phyloP scores from a whole-genome alignment of 2,888 invertebrate species.

The Nematopogon swammerdamellus region DNA sequence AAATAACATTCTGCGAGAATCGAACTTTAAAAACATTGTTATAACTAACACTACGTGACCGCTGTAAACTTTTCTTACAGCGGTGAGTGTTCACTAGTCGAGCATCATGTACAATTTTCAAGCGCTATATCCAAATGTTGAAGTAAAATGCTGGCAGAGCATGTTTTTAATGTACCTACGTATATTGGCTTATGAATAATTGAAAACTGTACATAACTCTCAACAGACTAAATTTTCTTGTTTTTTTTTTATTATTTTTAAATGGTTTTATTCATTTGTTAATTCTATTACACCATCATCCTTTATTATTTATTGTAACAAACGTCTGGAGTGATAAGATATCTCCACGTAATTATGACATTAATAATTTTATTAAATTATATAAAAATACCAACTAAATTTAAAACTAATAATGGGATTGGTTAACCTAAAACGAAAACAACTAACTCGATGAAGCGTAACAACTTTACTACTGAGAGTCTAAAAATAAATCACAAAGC shows the following conservation, averaged over 20 bases:
- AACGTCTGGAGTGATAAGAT: neutral
- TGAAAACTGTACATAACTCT: too few species aligned
- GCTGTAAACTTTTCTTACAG: slow-evolving; percentile 40
- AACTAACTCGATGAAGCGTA: slow-evolving; percentile 27
- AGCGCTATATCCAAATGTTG: too few species aligned
- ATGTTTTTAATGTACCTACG: too few species aligned
- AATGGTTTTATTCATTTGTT: too few species aligned
- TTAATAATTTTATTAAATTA: slow-evolving; percentile 19
- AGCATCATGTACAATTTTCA: too few species aligned
- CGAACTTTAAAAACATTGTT: neutral
- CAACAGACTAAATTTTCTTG: too few species aligned
- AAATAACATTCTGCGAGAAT: too few species aligned
- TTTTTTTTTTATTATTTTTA: too few species aligned
- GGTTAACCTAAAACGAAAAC: neutral
- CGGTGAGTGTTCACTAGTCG: slow-evolving; percentile 24
- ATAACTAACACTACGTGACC: slow-evolving; percentile 8
- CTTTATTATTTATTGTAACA: neutral
- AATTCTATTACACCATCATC: too few species aligned
- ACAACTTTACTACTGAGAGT: slow-evolving; percentile 42
- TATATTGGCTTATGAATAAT: too few species aligned
- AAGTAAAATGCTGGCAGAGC: too few species aligned
- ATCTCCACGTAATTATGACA: neutral
- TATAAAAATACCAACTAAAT: slow-evolving; percentile 7
- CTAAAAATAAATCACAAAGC: slow-evolving; percentile 43
- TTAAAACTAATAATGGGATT: neutral